Base-by-base conservation (phyloP, 1,140 invertebrate species). In the Planococcus citri region DNA sequence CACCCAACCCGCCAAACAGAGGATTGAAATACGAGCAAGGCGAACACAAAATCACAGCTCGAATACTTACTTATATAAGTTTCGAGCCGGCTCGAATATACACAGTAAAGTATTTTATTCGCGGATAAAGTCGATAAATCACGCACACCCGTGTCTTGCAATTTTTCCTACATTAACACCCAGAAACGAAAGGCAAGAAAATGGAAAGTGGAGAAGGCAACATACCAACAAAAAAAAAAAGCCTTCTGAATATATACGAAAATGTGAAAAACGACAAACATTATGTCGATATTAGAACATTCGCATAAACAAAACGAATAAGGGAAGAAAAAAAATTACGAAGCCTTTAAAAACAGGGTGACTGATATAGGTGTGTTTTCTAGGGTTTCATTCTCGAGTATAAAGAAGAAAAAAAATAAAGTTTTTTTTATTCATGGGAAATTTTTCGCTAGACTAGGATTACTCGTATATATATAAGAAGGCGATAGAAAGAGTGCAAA, bases 201-300 rank as follows among this genome's bases (percentile, higher is more conserved):
- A 17, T 51, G 12, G 17, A 51, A 3, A 20, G 10, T 51, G 41
- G 6, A n/a, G 10, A 51, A 51, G 10, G n/a, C 6, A 20, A 51
- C 10, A 51, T 51, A 51, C 6, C 41, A 17, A 51, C n/a, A n/a
- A n/a, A n/a, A n/a, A n/a, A n/a, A n/a, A n/a, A n/a, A n/a, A n/a
- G n/a, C n/a, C n/a, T n/a, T n/a, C n/a, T n/a, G n/a, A n/a, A n/a
- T n/a, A 51, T 51, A 51, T 51, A 2, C 12, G 41, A 51, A 17
- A 51, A 51, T 51, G n/a, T 51, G 41, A 51, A 51, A 51, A 51
- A 51, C 41, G 41, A 51, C 41, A 17, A 51, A 51, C 41, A 51
- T 51, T 51, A 51, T 20, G 41, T 51, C n/a, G 41, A 51, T 51
- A 51, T 51, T 14, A 51, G 41, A 51, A 51, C 41, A 20, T 51